These are phyloP conservation scores for Gallinago stenura DNA, from an alignment of 2,797 vertebrate genomes.

Conservation along the genomic window DNA sequence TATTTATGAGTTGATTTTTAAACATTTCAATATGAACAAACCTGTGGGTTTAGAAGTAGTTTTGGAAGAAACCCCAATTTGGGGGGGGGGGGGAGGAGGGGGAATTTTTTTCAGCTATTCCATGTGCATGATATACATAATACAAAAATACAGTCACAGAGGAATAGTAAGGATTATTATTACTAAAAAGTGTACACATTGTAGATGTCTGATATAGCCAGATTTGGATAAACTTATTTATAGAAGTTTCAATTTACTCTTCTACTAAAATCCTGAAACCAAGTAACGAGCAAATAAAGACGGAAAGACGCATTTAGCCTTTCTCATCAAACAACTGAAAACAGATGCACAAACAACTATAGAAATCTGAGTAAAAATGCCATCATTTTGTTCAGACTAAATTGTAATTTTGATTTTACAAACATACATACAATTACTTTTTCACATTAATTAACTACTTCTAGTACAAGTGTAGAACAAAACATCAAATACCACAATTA, in stretches of 20 bases:
- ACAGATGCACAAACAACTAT: not conserved
- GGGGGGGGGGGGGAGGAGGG: no score
- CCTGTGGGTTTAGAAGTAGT: rapidly evolving
- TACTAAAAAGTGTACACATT: not conserved
- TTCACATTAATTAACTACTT: not conserved
- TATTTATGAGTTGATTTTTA: not conserved
- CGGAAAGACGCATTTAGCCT: not conserved
- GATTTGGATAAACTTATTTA: not conserved
- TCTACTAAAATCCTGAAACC: not conserved
- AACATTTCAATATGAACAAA: not conserved
- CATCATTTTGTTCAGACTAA: not conserved
- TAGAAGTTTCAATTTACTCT: not conserved
- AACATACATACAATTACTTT: not conserved
- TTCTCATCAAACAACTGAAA: not conserved
- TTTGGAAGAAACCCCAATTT: not conserved
- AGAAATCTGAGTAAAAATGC: not conserved
- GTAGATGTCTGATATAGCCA: not conserved
- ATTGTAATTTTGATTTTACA: not conserved
- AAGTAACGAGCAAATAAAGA: not conserved
- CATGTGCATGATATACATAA: not conserved
- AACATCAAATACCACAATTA: not conserved
- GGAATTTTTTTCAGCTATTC: not conserved
- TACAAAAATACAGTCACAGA: not conserved
- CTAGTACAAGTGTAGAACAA: not conserved
- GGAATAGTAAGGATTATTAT: not conserved